A percentile compares a stretch with the other conserved stretches of the same genome.
Evolutionary conservation across 2,888 invertebrate genomes (phyloP).

Genomic region (Ormia ochracea): DNA sequence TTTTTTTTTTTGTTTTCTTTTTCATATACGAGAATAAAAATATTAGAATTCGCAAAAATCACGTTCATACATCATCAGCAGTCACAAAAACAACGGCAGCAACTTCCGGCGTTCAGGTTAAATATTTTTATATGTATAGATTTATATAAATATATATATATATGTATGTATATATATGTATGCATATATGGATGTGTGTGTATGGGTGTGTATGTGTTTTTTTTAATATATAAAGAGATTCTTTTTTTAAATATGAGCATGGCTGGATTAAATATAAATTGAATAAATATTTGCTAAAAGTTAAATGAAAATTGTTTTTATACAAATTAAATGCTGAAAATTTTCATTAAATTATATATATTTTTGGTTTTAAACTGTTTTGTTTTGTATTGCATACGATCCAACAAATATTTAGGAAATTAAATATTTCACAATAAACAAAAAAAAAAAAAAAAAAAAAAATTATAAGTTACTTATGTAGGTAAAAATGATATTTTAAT

Average conservation of each 20-base stretch:
- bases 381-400: neutral
- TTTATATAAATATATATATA: constrained; percentile 5
- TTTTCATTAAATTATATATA: neutral
- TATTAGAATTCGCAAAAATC: constrained; percentile 56
- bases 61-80: constrained; percentile 59
- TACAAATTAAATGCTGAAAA: constrained; percentile 22
- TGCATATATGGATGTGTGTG: no score
- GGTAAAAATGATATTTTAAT: constrained; percentile 7
- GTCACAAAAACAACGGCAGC: constrained; percentile 62
- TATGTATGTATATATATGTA: no score
- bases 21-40: no score
- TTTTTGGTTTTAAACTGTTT: neutral
- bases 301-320: neutral
- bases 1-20: neutral
- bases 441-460: neutral
- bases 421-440: neutral
- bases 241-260: neutral
- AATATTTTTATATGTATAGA: constrained; percentile 27
- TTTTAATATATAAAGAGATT: constrained; percentile 12
- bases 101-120: constrained; percentile 56
- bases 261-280: constrained; percentile 40
- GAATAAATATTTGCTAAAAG: constrained; percentile 21
- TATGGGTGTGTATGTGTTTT: neutral
- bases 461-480: constrained; percentile 2
- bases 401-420: constrained; percentile 23